phyloP scores from a whole-genome alignment of 2,888 invertebrate genomes.

The Petrolisthes manimaculis region DNA sequence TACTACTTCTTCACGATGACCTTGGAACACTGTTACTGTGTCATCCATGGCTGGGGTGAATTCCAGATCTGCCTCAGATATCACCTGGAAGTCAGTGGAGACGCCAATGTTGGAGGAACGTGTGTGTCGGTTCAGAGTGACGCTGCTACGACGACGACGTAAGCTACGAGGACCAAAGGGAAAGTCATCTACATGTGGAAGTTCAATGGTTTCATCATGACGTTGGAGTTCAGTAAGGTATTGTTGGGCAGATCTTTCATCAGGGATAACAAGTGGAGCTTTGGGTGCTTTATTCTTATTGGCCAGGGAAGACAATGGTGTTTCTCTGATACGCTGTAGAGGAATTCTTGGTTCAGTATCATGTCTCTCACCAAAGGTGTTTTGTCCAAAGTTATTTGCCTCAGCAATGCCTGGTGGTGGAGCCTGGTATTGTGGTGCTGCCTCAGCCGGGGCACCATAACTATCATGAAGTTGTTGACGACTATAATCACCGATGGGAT shows the following conservation, averaged over 20 bases:
- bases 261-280: slow-evolving; percentile 39
- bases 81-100: slow-evolving; percentile 89
- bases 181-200: slow-evolving; percentile 74
- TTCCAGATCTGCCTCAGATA: slow-evolving; percentile 90
- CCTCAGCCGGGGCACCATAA: slow-evolving; percentile 35
- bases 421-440: slow-evolving; percentile 32
- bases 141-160: slow-evolving; percentile 63
- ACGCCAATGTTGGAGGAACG: slow-evolving; percentile 77
- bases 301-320: slow-evolving; percentile 16
- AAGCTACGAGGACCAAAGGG: slow-evolving; percentile 83
- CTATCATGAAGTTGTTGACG: slow-evolving; percentile 10
- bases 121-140: slow-evolving; percentile 47
- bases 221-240: slow-evolving; percentile 37
- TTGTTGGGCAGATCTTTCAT: slow-evolving; percentile 25
- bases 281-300: slow-evolving; percentile 29
- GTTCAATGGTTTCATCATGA: slow-evolving; percentile 55
- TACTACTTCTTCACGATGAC: slow-evolving; percentile 85
- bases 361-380: slow-evolving; percentile 20
- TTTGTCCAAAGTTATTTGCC: not conserved
- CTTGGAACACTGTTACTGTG: slow-evolving; percentile 66
- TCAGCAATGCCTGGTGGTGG: slow-evolving; percentile 20
- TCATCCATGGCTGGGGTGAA: slow-evolving; percentile 80
- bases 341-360: not conserved
- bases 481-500: slow-evolving; percentile 64
- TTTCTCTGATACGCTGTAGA: slow-evolving; percentile 16